Percentiles rank a stretch among this genome's conserved stretches.
phyloP scores from a whole-genome alignment of 2,797 vertebrate genomes.

The Taenioides sp. region DNA sequence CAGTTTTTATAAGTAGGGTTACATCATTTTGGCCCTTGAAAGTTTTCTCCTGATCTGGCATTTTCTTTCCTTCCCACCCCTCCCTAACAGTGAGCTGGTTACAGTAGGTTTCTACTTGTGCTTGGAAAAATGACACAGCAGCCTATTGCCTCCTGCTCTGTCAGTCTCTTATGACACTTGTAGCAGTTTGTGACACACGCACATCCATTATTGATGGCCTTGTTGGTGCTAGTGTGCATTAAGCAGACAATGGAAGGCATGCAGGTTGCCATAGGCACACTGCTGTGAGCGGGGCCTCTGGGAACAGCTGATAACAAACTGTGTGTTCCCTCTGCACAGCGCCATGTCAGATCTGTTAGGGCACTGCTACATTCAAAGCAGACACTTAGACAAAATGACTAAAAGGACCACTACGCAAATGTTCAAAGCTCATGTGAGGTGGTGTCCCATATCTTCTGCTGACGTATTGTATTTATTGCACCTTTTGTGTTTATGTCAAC shows the following conservation, averaged over 20 bases:
- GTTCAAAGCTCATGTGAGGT: conserved; percentile 21
- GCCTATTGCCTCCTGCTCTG: background rate
- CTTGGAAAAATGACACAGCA: conserved; percentile 13
- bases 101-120: conserved; percentile 43
- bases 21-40: conserved; percentile 37
- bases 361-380: conserved; percentile 36
- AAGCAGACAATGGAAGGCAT: conserved; percentile 58
- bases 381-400: conserved; percentile 3
- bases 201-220: conserved; percentile 76
- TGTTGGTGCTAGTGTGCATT: conserved; percentile 54
- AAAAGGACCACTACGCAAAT: background rate
- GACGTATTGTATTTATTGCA: conserved; percentile 24
- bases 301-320: conserved; percentile 68
- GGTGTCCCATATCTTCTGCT: conserved; percentile 27
- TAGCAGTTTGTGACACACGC: conserved; percentile 28
- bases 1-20: conserved; percentile 36
- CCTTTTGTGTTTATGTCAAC: conserved; percentile 50
- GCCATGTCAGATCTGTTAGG: conserved; percentile 41
- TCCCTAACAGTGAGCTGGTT: conserved; percentile 30
- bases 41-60: conserved; percentile 36
- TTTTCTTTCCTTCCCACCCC: conserved; percentile 21
- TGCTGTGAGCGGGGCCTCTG: conserved; percentile 52
- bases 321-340: conserved; percentile 35
- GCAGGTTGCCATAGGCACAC: conserved; percentile 67
- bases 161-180: conserved; percentile 5